Base-by-base conservation (phyloP, 2,888 invertebrate species). In the Ommatoiulus sabulosus region DNA sequence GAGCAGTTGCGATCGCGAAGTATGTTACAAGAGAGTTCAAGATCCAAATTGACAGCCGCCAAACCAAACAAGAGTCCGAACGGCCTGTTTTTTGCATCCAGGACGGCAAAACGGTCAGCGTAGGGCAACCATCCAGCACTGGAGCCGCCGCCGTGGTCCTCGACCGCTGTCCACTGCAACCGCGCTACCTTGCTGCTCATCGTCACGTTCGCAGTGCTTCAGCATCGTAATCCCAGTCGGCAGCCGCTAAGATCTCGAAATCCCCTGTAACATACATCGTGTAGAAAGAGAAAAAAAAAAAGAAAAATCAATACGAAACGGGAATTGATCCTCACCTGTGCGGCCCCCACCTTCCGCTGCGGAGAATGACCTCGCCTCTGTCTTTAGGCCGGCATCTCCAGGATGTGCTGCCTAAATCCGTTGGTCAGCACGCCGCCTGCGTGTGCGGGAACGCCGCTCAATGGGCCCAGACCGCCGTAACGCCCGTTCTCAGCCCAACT, bases 351-450 rank as follows among this genome's bases (percentile, higher is more conserved):
- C 17, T 24, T 72, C 80, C 84, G 20, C 52, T 43, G 24, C 87
- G 72, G 43, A 20, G 44, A 84, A 44, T 44, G n/a, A 20, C 88
- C 85, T 44, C 88, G 17, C n/a, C 24, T 20, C 20, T 12, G 20
- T 35, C 84, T 57, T 86, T 88, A 88, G 20, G 88, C 88, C 35
- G 88, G 88, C 88, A 88, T 88, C 84, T 88, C 88, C 88, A 88
- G 44, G 35, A 88, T 48, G 88, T 88, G 88, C 84, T 85, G 88
- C 86, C 86, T 88, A 88, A 88, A 88, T 84, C 88, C 88, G 57
- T 88, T 88, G 35, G 48, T 63, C 86, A 88, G 86, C 43, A 48
- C n/a, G 43, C 46, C 43, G 84, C 88, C 88, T 86, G 86, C 12
- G 44, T 86, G 86, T 43, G 86, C 24, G 44, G 86, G 86, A 86